These are phyloP conservation scores for Rhabdophis nuchalis DNA, from an alignment of 2,797 vertebrate genomes.

Conservation along the genomic window DNA sequence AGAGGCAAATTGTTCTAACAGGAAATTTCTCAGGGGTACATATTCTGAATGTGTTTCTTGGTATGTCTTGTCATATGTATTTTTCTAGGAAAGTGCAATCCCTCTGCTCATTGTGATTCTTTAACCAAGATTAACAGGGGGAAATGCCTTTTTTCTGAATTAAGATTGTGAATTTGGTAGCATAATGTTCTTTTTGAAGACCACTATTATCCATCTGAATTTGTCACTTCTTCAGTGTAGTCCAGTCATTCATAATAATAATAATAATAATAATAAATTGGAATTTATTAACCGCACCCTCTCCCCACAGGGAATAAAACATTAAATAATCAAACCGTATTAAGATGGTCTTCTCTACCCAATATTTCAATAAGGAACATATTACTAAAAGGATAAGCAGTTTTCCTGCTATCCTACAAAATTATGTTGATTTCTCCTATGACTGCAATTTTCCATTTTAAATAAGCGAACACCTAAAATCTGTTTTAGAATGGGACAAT, in stretches of 20 bases:
- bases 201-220: background rate
- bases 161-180: background rate
- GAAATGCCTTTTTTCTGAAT: background rate
- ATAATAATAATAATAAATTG: too few species aligned
- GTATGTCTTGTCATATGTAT: too few species aligned
- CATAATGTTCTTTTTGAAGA: background rate
- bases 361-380: background rate
- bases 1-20: too few species aligned
- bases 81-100: background rate
- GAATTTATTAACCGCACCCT: too few species aligned
- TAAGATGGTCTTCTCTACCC: background rate
- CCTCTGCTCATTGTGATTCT: background rate
- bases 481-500: too few species aligned
- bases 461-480: background rate
- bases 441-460: background rate
- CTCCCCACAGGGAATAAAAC: too few species aligned
- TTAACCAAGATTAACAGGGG: background rate
- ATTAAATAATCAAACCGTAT: background rate
- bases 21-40: too few species aligned
- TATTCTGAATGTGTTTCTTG: too few species aligned
- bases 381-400: background rate
- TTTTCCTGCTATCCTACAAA: background rate
- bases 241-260: too few species aligned
- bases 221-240: background rate
- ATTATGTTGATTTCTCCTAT: background rate